phyloP scores from a whole-genome alignment of 2,113 vertebrate species.

The Synchiropus splendidus region DNA sequence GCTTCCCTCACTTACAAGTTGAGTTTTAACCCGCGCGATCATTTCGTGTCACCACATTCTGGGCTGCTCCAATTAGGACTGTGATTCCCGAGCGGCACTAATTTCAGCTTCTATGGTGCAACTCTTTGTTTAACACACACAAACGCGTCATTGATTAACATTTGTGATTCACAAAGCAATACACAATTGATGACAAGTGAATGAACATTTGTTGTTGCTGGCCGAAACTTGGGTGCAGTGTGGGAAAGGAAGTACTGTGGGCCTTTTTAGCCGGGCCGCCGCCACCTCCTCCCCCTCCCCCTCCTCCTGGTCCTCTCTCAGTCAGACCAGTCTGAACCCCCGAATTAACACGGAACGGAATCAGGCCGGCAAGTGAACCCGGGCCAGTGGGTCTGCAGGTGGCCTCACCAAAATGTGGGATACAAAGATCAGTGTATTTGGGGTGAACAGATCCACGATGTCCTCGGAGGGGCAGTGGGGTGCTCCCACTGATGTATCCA shows the following conservation, averaged over 20 bases:
- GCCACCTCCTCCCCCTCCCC: background rate
- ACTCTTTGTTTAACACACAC: constrained; percentile 20
- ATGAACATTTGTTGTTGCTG: constrained; percentile 30
- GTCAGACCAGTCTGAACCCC: constrained; percentile 29
- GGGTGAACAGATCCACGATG: constrained; percentile 9
- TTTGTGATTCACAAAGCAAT: constrained; percentile 24
- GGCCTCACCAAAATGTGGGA: constrained; percentile 28
- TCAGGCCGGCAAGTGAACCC: constrained; percentile 32
- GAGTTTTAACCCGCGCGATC: constrained; percentile 28
- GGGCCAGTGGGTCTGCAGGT: constrained; percentile 22
- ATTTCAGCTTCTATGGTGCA: constrained; percentile 21
- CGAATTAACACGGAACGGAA: constrained; percentile 57
- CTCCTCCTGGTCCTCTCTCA: constrained; percentile 11
- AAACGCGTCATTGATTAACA: constrained; percentile 28
- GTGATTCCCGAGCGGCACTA: constrained; percentile 16
- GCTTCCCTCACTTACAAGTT: constrained; percentile 7
- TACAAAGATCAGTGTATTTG: constrained; percentile 38
- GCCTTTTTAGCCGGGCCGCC: constrained; percentile 19
- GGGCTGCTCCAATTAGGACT: constrained; percentile 34
- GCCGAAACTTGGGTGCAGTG: constrained; percentile 23
- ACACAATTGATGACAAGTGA: constrained; percentile 22
- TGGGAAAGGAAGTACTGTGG: constrained; percentile 40
- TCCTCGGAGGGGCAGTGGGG: constrained; percentile 7
- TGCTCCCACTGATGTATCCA: too few species aligned
- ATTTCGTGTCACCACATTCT: constrained; percentile 22